A percentile compares a stretch with the other conserved stretches of the same genome.
phyloP scores from a whole-genome alignment of 2,888 invertebrate genomes.

The Ichneumon xanthorius region DNA sequence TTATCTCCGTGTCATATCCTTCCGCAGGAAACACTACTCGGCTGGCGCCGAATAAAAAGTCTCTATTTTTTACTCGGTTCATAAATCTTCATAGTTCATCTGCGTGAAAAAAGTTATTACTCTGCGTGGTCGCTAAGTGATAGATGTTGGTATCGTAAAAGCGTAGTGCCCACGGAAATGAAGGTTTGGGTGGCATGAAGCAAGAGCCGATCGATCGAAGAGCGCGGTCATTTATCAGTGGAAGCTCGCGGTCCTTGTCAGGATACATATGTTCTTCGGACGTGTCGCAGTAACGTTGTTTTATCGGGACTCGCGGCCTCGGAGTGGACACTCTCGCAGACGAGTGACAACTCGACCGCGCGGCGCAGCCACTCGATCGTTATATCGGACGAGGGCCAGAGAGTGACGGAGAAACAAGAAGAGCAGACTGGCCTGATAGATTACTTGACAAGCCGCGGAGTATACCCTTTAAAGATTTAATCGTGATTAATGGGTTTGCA shows the following conservation, averaged over 20 bases:
- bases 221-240: slow-evolving; percentile 41
- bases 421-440: slow-evolving; percentile 78
- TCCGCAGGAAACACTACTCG: neutral
- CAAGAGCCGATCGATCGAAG: slow-evolving; percentile 29
- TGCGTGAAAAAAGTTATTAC: slow-evolving; percentile 1
- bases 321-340: slow-evolving; percentile 28
- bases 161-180: neutral
- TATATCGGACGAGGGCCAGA: slow-evolving; percentile 68
- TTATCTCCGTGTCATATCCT: too few species aligned
- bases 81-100: neutral
- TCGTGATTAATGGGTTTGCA: slow-evolving; percentile 79
- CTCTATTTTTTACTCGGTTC: neutral
- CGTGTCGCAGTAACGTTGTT: slow-evolving; percentile 69
- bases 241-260: slow-evolving; percentile 13
- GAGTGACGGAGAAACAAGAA: slow-evolving; percentile 22
- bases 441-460: slow-evolving; percentile 78
- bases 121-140: neutral
- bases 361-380: slow-evolving; percentile 74
- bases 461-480: slow-evolving; percentile 80
- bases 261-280: slow-evolving; percentile 25
- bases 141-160: neutral
- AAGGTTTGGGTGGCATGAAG: neutral
- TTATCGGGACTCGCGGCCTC: slow-evolving; percentile 71
- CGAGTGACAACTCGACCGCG: slow-evolving; percentile 50
- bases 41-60: neutral